Percentiles rank a stretch among this genome's conserved stretches.
These are phyloP conservation scores for Lynx canadensis DNA, from an alignment of 2,113 vertebrate genomes.

Conservation along the genomic window DNA sequence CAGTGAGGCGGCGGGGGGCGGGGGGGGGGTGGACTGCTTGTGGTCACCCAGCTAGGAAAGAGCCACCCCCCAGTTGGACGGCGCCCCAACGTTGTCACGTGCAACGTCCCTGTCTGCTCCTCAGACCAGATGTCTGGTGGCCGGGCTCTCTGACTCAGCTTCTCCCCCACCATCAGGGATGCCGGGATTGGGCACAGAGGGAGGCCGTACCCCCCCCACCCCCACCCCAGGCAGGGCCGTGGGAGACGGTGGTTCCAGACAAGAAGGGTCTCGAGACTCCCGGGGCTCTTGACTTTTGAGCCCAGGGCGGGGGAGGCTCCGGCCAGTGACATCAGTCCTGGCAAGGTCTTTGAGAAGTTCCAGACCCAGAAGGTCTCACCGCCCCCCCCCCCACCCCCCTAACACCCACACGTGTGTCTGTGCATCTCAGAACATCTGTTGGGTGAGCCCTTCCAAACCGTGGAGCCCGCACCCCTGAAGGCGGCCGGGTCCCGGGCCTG, in stretches of 20 bases:
- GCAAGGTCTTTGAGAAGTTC: constrained; percentile 9
- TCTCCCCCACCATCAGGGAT: not conserved
- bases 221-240: not conserved
- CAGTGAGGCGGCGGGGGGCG: not conserved
- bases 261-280: not conserved
- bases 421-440: constrained; percentile 30
- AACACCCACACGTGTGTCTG: not conserved
- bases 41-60: not conserved
- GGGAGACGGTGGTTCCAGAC: not conserved
- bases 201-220: not conserved
- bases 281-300: not conserved
- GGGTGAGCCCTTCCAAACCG: not conserved
- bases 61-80: accelerated
- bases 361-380: not conserved
- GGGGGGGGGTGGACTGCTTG: not conserved
- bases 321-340: constrained; percentile 62
- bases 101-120: accelerated
- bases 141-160: not conserved
- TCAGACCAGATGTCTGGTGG: not conserved
- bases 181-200: not conserved
- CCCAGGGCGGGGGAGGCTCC: not conserved
- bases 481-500: accelerated
- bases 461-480: not conserved
- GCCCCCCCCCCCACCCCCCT: too few species aligned
- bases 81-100: accelerated